Percentiles rank a stretch among this genome's conserved stretches.
Conservation (phyloP, 2,113 vertebrate species). For the Urocitellus parryii region DNA sequence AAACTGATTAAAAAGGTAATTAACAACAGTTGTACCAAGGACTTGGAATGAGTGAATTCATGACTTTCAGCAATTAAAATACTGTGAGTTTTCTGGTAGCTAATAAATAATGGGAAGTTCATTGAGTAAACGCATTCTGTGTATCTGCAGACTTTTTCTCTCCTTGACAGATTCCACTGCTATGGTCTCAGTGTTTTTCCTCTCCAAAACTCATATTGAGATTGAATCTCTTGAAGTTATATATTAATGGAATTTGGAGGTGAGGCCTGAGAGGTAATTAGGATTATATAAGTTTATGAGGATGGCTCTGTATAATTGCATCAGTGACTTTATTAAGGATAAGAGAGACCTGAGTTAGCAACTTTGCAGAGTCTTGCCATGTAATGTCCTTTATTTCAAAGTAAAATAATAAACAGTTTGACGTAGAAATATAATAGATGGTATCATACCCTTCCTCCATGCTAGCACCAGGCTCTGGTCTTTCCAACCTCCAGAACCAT, state of each 20-base stretch:
- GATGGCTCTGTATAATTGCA: not conserved
- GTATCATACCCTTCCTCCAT: too few species aligned
- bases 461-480: too few species aligned
- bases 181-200: not conserved
- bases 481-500: not conserved
- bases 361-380: not conserved
- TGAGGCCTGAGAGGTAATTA: not conserved
- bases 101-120: not conserved
- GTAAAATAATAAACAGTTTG: too few species aligned
- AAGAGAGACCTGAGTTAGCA: not conserved
- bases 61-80: slow-evolving; percentile 19
- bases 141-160: not conserved
- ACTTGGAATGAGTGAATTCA: slow-evolving; percentile 3
- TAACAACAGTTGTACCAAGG: not conserved
- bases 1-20: not conserved
- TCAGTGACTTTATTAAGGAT: not conserved
- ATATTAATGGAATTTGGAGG: not conserved
- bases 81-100: not conserved
- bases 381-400: too few species aligned
- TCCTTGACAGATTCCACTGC: not conserved
- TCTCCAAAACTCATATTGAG: not conserved
- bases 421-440: too few species aligned
- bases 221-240: not conserved
- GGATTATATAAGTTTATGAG: not conserved
- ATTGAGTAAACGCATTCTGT: not conserved